Evolutionary conservation across 1,140 invertebrate genomes (phyloP).

Genomic region (Ylistrum balloti): DNA sequence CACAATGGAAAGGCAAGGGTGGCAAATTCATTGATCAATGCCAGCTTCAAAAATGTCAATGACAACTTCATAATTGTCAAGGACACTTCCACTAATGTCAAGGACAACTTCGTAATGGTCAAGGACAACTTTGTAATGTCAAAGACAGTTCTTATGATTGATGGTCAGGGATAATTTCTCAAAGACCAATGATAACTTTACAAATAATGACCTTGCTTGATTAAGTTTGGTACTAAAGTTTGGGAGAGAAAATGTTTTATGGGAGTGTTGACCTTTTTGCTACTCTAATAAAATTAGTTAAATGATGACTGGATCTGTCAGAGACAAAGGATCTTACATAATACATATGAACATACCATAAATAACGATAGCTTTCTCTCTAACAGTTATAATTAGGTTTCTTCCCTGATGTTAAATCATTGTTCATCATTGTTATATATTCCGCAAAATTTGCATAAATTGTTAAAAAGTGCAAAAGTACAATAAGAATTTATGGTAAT

Average conservation of each 20-base stretch:
- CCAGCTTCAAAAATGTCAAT: not conserved
- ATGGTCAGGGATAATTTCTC: not conserved
- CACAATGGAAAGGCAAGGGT: too few relatives aligned
- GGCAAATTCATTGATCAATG: too few relatives aligned
- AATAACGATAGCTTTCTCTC: not conserved
- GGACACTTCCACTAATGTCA: not conserved
- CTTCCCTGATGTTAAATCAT: not conserved
- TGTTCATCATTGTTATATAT: conserved; percentile 4
- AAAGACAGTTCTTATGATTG: not conserved
- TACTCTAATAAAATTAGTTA: not conserved
- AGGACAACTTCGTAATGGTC: not conserved
- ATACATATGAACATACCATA: not conserved
- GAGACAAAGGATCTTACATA: not conserved
- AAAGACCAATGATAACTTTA: not conserved
- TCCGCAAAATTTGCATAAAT: not conserved
- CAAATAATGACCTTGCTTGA: not conserved
- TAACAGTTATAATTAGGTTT: not conserved
- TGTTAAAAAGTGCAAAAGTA: not conserved
- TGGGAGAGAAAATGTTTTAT: too few relatives aligned
- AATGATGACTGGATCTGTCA: not conserved
- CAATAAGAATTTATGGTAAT: not conserved
- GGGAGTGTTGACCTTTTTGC: not conserved
- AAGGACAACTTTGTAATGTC: not conserved
- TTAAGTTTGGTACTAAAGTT: not conserved
- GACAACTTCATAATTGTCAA: not conserved